Conservation (phyloP, 1,140 invertebrate species). For the Tigriopus japonicus region DNA sequence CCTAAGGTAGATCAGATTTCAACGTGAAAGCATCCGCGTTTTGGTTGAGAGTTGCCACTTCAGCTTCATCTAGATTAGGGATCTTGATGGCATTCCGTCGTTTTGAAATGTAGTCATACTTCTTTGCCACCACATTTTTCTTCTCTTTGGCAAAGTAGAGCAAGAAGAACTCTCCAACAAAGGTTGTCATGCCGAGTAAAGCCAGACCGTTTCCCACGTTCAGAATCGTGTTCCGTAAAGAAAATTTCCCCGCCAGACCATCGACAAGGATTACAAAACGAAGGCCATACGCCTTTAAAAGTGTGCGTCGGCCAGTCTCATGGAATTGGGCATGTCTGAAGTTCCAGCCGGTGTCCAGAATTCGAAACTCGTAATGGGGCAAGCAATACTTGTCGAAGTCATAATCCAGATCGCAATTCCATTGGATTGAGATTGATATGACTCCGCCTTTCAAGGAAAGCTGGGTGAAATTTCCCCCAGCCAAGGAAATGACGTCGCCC, state of each 20-base stretch:
- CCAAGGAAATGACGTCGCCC: constrained; percentile 25
- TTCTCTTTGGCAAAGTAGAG: background rate
- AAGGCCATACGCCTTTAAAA: constrained; percentile 34
- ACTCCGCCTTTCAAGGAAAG: constrained; percentile 28
- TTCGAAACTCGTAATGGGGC: constrained; percentile 30
- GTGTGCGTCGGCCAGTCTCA: constrained; percentile 24
- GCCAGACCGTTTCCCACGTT: background rate
- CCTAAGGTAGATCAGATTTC: too few relatives aligned
- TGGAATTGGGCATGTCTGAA: constrained; percentile 30
- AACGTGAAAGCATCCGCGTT: too few relatives aligned
- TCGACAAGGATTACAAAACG: constrained; percentile 31
- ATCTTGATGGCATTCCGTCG: too few relatives aligned
- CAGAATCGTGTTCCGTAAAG: constrained; percentile 17
- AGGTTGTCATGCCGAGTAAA: background rate
- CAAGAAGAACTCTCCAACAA: background rate
- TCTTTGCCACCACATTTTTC: too few relatives aligned
- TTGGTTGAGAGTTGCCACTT: too few relatives aligned
- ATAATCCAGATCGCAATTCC: constrained; percentile 34
- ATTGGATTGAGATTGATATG: constrained; percentile 30
- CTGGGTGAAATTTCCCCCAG: constrained; percentile 24
- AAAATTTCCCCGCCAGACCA: constrained; percentile 32
- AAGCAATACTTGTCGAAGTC: constrained; percentile 26
- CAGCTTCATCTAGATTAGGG: too few relatives aligned
- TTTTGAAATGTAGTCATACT: too few relatives aligned
- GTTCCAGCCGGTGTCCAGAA: constrained; percentile 30